A percentile compares a stretch with the other conserved stretches of the same genome.
Conservation (phyloP, 2,888 invertebrate species). For the Pterostichus madidus region DNA sequence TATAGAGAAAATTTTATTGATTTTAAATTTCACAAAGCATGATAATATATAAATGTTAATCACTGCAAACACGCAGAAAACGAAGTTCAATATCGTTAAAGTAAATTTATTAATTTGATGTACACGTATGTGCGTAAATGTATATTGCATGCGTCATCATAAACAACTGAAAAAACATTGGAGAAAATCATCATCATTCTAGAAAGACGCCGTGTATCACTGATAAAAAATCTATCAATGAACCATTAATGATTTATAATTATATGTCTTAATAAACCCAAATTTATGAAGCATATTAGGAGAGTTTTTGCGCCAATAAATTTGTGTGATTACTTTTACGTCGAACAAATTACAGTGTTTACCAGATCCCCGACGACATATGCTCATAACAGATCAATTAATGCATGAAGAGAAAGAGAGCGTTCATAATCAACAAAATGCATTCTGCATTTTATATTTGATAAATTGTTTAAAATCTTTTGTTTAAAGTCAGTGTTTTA, state of each 20-base stretch:
- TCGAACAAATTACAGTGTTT: background rate
- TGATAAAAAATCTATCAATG: slow-evolving; percentile 4
- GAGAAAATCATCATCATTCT: background rate
- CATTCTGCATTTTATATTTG: too few species aligned
- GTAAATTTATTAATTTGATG: too few species aligned
- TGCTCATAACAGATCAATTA: background rate
- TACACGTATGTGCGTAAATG: background rate
- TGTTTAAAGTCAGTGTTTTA: too few species aligned
- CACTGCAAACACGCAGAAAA: too few species aligned
- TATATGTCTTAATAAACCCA: background rate
- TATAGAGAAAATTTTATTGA: too few species aligned
- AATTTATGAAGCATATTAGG: background rate
- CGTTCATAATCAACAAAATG: too few species aligned
- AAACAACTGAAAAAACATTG: background rate
- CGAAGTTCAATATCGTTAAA: too few species aligned
- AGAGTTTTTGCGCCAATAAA: background rate
- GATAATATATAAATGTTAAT: too few species aligned
- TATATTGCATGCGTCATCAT: background rate
- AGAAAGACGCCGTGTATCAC: background rate
- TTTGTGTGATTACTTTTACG: background rate
- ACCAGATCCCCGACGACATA: background rate
- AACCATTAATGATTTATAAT: background rate
- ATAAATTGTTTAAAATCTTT: too few species aligned
- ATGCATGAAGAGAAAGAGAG: background rate
- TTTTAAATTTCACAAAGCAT: too few species aligned